phyloP scores from a whole-genome alignment of 2,113 vertebrate genomes.

The Alligator sinensis region DNA sequence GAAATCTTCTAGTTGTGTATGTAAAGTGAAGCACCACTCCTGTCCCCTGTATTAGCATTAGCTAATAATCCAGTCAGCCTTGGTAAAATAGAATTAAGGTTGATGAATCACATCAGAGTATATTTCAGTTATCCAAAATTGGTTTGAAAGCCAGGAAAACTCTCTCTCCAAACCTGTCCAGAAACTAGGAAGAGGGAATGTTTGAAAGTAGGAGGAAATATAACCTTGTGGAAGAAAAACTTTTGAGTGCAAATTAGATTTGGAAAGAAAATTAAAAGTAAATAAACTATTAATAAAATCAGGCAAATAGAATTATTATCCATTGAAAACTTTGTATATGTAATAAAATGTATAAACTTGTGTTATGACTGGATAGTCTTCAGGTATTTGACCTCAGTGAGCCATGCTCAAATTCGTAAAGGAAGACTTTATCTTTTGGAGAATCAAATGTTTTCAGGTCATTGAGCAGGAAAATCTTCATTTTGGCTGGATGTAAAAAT shows the following conservation, averaged over 20 bases:
- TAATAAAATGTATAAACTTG: background rate
- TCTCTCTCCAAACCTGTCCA: background rate
- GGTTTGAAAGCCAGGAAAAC: background rate
- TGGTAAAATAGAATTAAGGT: background rate
- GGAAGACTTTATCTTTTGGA: background rate
- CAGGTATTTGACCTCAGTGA: background rate
- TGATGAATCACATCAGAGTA: background rate
- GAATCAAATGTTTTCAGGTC: conserved; percentile 41
- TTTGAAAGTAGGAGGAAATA: background rate
- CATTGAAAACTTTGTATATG: background rate
- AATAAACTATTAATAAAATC: background rate
- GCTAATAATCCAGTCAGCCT: background rate
- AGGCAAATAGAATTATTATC: background rate
- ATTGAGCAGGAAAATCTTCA: conserved; percentile 38
- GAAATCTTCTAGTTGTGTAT: background rate
- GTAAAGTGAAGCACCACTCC: background rate
- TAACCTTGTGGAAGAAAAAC: background rate
- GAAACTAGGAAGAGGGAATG: background rate
- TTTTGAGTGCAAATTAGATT: background rate
- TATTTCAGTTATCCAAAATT: background rate
- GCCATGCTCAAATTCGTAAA: background rate
- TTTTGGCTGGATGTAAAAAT: conserved; percentile 53
- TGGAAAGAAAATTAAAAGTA: background rate
- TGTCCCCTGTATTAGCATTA: background rate
- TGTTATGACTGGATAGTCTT: background rate